Base-by-base conservation (phyloP, 2,113 vertebrate genomes). In the Pollimyrus isidori region DNA sequence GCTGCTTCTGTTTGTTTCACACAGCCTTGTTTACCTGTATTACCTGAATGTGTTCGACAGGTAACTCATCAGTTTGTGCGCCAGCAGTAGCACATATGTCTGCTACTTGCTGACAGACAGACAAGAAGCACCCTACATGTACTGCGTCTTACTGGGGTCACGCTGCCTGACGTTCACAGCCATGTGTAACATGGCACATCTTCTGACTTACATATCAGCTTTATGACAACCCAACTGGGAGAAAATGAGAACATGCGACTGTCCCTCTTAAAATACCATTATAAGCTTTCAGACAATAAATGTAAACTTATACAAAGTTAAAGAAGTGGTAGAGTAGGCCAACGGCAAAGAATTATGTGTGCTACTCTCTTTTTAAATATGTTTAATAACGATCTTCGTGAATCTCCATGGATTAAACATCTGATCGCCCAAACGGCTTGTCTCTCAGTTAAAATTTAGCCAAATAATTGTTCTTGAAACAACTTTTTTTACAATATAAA, bases 31-130 rank as follows among this genome's bases (percentile, higher is more conserved):
- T 97, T 96, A 96, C 97, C 95, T 30, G 3, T 90, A 95, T 96
- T 96, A 97, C 96, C 95, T 95, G 97, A 95, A 96, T 95, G 93
- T 95, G 97, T 97, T 97, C 96, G 94, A 94, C 93, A 91, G 92
- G 95, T 96, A 94, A 96, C 95, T 97, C 97, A 97, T 97, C 97
- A 97, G 95, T 95, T 97, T 97, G 97, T 97, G 97, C 97, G 97
- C 97, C 97, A 97, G 97, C 97, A 97, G 96, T 94, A 96, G 95
- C 96, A 97, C 96, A 97, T 97, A 96, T 95, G 96, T 95, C 96
- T 97, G 97, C 91, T 96, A 95, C 97, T 96, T 96, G 96, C 96
- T 96, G 96, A 97, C 93, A 94, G 97, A 97, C 93, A 97, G 97
- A 97, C 93, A 96, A 97, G 97, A 96, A 95, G 96, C 62, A 73